phyloP scores from a whole-genome alignment of 1,140 invertebrate species.

The Chironomus tepperi region DNA sequence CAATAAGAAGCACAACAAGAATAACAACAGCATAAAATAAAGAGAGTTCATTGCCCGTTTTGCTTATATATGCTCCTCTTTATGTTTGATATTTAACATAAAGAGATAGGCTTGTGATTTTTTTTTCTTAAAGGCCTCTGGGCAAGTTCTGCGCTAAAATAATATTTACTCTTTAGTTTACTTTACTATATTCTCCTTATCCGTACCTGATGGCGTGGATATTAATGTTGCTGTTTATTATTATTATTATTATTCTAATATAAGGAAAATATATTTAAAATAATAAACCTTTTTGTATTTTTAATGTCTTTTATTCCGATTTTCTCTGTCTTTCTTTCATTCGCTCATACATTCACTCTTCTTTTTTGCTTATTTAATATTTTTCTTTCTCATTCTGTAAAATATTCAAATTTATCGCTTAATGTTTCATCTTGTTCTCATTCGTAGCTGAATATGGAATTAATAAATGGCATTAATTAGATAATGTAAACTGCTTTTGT shows the following conservation, averaged over 20 bases:
- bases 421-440: background rate
- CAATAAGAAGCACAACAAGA: background rate
- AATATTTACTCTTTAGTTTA: background rate
- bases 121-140: background rate
- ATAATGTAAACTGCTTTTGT: conserved; percentile 14
- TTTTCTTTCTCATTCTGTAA: background rate
- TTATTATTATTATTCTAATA: background rate
- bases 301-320: background rate
- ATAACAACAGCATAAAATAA: background rate
- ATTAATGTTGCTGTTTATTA: background rate
- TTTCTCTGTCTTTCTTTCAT: background rate
- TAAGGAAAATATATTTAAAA: background rate
- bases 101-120: background rate
- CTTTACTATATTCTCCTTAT: background rate
- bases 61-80: background rate
- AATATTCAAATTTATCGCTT: background rate
- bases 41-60: conserved; percentile 12
- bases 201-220: background rate
- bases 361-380: too few species aligned
- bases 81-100: conserved; percentile 22
- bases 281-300: conserved; percentile 18
- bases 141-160: background rate
- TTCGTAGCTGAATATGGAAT: conserved; percentile 2
- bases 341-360: background rate
- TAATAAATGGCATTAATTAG: conserved; percentile 14